A percentile compares a stretch with the other conserved stretches of the same genome.
Conservation (phyloP, 1,140 invertebrate species). For the Aphelinus atriplicis region DNA sequence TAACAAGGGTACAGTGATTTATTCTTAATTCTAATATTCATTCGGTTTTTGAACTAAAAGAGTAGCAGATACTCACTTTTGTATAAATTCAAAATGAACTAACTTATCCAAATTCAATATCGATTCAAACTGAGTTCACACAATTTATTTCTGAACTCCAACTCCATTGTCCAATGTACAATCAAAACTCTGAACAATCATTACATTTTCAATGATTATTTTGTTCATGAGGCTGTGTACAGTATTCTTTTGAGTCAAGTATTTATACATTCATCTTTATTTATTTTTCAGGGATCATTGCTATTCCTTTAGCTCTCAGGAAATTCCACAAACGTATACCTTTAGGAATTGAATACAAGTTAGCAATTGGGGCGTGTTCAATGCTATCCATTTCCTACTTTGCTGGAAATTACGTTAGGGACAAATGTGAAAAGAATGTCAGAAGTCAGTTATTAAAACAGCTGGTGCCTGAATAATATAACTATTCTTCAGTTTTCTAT, state of each 20-base stretch:
- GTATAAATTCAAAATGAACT: no score
- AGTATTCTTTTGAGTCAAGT: neutral
- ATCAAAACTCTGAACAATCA: no score
- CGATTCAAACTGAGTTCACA: no score
- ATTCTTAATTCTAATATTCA: no score
- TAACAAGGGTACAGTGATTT: no score
- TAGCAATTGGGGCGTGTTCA: neutral
- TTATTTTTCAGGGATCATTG: slow-evolving; percentile 18
- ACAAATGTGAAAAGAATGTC: slow-evolving; percentile 15
- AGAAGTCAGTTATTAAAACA: neutral
- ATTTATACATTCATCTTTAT: neutral
- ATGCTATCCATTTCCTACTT: slow-evolving; percentile 1
- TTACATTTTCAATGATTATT: no score
- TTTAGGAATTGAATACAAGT: neutral
- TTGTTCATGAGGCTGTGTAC: no score
- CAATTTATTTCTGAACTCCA: no score
- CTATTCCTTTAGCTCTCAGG: slow-evolving; percentile 5
- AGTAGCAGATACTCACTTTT: no score
- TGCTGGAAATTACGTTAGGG: neutral
- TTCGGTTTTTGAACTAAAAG: no score
- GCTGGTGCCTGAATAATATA: neutral
- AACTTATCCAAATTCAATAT: no score
- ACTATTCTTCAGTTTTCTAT: neutral
- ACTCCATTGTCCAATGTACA: no score
- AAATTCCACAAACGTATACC: neutral